A percentile compares a stretch with the other conserved stretches of the same genome.
Evolutionary conservation across 2,888 invertebrate genomes (phyloP).

Genomic region (Monoplex corrugatus): DNA sequence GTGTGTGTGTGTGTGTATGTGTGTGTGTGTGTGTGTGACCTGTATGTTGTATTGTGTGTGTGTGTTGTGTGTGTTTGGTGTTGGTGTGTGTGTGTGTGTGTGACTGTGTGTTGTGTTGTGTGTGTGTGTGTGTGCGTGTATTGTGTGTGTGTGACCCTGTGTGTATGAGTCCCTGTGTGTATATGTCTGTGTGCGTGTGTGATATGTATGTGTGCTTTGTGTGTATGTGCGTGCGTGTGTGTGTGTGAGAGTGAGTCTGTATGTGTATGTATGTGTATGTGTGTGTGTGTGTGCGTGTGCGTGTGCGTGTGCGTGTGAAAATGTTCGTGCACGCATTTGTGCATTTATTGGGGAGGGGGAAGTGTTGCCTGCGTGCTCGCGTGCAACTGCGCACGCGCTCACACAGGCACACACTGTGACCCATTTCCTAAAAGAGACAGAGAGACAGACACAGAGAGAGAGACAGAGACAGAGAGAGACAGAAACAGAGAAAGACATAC

Average conservation of each 20-base stretch:
- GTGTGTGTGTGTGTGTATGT: too few species aligned
- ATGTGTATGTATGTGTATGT: neutral
- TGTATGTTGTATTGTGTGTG: too few species aligned
- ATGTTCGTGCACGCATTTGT: neutral
- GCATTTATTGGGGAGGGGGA: neutral
- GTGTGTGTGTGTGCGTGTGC: neutral
- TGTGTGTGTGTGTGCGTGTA: too few species aligned
- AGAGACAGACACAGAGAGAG: neutral
- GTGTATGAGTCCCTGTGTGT: too few species aligned
- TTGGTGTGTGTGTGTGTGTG: slow-evolving; percentile 1
- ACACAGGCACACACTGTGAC: too few species aligned
- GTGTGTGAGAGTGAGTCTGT: too few species aligned
- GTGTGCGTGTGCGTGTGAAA: neutral
- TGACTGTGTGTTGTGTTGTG: neutral
- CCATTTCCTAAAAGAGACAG: neutral
- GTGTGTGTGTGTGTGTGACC: slow-evolving; percentile 88
- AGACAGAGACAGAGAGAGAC: too few species aligned
- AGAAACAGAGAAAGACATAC: too few species aligned
- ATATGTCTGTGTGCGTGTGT: neutral
- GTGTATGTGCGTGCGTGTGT: neutral
- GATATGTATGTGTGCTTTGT: neutral
- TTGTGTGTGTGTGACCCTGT: too few species aligned
- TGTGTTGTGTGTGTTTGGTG: too few species aligned
- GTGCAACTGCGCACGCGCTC: too few species aligned
- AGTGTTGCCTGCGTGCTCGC: too few species aligned